Base-by-base conservation (phyloP, 2,888 invertebrate genomes). In the Timema podura region DNA sequence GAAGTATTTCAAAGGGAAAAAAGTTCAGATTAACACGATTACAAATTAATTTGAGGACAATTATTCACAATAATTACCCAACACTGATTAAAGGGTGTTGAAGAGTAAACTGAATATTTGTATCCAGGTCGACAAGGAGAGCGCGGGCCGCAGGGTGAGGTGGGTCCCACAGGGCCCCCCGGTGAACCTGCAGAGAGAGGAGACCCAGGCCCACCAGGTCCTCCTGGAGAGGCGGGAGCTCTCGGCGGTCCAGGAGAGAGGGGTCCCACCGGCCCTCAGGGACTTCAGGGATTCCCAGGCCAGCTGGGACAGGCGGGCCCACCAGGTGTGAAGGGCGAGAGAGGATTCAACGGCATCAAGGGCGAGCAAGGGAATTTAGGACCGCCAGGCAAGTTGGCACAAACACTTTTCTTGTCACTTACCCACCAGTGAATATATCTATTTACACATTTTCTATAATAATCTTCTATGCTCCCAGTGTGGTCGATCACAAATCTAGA, bases 111-210 rank as follows among this genome's bases (percentile, higher is more conserved):
- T n/a, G n/a, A n/a, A n/a, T n/a, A 16, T 59, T n/a, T 54, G 45
- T 48, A 16, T 65, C 10, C 75, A 83, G 89, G 90, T 68, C 85
- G 86, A 71, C 86, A 85, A 79, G 92, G 93, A 73, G 91, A 92
- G 77, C 87, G 92, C 78, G 93, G 93, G 0, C 86, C 86, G 0
- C 90, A 89, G 79, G 93, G 93, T n/a, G 85, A 86, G 15, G 80
- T 90, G 44, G 93, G 93, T 5, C 88, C 89, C 0, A 83, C 85
- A 0, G 93, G 93, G 2, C 89, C 91, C 1, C 91, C 91, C 0
- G 93, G 93, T 15, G 93, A 93, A 80, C 88, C 91, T 64, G 93
- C 90, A 0, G 92, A 92, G 79, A 83, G 92, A 76, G 92, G 93
- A 30, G 92, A 92, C 76, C 85, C 89, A 0, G 93, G 93, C 5